Evolutionary conservation across 2,888 invertebrate species (phyloP).

Genomic region (Hyalella azteca): DNA sequence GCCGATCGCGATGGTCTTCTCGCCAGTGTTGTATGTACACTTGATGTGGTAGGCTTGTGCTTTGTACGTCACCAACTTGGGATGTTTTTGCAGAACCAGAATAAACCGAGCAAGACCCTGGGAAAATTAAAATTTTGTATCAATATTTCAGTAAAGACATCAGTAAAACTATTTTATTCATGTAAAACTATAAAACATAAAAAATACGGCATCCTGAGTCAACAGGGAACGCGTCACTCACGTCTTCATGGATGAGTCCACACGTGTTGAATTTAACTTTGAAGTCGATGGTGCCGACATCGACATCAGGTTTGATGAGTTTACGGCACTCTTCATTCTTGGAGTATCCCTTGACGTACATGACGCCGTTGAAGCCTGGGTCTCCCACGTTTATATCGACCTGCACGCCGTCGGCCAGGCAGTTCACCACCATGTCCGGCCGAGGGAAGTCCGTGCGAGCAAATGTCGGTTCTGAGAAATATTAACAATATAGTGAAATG

Average conservation of each 20-base stretch:
- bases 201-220: no score
- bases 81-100: conserved; percentile 94
- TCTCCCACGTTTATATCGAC: conserved; percentile 68
- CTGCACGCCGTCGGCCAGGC: conserved; percentile 88
- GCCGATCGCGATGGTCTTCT: conserved; percentile 85
- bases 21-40: conserved; percentile 84
- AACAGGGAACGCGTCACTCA: conserved; percentile 41
- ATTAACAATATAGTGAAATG: not conserved
- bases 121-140: conserved; percentile 53
- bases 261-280: conserved; percentile 90
- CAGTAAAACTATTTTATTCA: not conserved
- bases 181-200: not conserved
- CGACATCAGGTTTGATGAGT: conserved; percentile 68
- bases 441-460: conserved; percentile 79
- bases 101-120: conserved; percentile 91
- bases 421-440: conserved; percentile 86
- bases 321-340: conserved; percentile 88
- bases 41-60: conserved; percentile 96
- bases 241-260: conserved; percentile 76
- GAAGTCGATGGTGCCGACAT: conserved; percentile 79
- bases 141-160: not conserved
- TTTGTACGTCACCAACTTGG: conserved; percentile 89
- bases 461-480: conserved; percentile 42
- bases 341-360: conserved; percentile 93
- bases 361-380: conserved; percentile 83